phyloP scores from a whole-genome alignment of 2,797 vertebrate genomes.

The Cossypha niveicapilla region DNA sequence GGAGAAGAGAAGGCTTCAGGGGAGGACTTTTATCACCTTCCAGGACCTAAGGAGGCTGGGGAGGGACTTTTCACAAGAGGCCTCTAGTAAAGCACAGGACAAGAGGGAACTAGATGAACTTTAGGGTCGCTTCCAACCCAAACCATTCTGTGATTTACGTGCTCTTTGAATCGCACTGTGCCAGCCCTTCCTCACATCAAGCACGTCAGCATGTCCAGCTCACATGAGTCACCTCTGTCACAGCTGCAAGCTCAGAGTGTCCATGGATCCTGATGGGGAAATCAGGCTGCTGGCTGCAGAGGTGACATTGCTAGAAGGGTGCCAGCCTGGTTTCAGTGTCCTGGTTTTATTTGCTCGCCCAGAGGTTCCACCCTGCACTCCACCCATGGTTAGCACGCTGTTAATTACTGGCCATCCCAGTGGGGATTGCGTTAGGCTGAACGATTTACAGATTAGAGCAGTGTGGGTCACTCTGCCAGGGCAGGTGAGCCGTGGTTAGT shows the following conservation, averaged over 20 bases:
- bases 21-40: not conserved
- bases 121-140: not conserved
- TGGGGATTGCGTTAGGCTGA: not conserved
- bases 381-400: not conserved
- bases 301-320: not conserved
- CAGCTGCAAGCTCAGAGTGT: not conserved
- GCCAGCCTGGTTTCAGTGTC: constrained; percentile 49
- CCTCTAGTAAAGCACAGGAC: not conserved
- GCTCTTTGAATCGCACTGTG: rapidly evolving
- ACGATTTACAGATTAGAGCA: not conserved
- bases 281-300: not conserved
- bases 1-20: not conserved
- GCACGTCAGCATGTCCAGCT: rapidly evolving
- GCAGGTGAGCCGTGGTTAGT: not conserved
- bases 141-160: not conserved
- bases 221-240: not conserved
- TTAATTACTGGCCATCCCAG: not conserved
- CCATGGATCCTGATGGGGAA: not conserved
- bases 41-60: not conserved
- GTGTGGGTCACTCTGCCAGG: constrained; percentile 20
- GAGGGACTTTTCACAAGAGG: not conserved
- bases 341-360: not conserved
- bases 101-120: not conserved
- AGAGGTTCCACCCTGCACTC: not conserved
- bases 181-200: not conserved